A percentile compares a stretch with the other conserved stretches of the same genome.
phyloP scores from a whole-genome alignment of 2,113 vertebrate species.

The Chitala chitala region DNA sequence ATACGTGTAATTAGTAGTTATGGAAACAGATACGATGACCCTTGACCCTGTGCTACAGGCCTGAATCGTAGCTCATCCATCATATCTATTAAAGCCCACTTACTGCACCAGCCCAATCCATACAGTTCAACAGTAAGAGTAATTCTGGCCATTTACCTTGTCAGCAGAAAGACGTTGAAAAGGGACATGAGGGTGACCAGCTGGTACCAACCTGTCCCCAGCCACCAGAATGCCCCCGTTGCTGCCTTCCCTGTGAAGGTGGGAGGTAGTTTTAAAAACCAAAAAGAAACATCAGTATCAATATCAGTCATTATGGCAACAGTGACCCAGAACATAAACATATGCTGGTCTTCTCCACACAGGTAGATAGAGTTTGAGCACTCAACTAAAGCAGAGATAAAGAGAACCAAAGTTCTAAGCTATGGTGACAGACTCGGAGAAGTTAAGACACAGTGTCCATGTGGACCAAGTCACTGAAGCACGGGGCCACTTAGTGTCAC shows the following conservation, averaged over 20 bases:
- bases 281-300: background rate
- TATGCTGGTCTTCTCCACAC: background rate
- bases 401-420: no score
- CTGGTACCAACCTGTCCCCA: constrained; percentile 84
- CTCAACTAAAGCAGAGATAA: background rate
- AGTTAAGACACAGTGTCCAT: no score
- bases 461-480: no score
- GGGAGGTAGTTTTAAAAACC: no score
- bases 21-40: no score
- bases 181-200: constrained; percentile 78
- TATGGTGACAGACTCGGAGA: background rate
- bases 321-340: background rate
- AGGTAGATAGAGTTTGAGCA: background rate
- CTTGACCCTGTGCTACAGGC: no score
- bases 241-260: constrained; percentile 68
- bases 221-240: constrained; percentile 70
- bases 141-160: constrained; percentile 57
- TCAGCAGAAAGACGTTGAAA: constrained; percentile 85
- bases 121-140: background rate
- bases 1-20: no score
- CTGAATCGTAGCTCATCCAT: background rate
- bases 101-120: background rate
- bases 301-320: no score
- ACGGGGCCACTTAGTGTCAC: no score
- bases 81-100: background rate